These are phyloP conservation scores for Steinernema scapterisci DNA, from an alignment of 2,888 invertebrate genomes.

Conservation along the genomic window DNA sequence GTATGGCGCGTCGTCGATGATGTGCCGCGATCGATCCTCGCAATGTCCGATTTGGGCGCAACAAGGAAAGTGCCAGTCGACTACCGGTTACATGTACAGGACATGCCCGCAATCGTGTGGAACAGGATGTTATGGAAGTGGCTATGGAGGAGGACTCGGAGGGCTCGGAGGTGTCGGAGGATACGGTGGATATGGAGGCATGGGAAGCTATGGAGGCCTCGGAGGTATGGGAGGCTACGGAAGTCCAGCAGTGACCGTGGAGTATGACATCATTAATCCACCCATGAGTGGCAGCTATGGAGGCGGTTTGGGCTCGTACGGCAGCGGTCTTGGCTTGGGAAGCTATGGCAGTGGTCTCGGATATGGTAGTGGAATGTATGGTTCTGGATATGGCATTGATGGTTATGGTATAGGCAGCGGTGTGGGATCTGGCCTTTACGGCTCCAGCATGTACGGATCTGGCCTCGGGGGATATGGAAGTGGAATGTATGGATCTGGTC, in stretches of 20 bases:
- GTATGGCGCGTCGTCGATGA: not conserved
- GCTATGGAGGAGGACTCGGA: constrained; percentile 19
- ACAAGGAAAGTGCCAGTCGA: constrained; percentile 18
- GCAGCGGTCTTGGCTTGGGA: not conserved
- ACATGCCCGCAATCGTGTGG: constrained; percentile 24
- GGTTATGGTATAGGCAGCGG: not conserved
- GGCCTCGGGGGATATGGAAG: constrained; percentile 2
- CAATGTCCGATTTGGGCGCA: constrained; percentile 3
- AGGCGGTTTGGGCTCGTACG: not conserved
- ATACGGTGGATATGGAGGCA: not conserved
- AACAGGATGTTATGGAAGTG: constrained; percentile 1
- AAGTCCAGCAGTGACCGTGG: constrained; percentile 23
- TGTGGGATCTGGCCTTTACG: not conserved
- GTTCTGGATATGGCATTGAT: not conserved
- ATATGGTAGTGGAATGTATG: not conserved
- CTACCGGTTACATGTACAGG: not conserved
- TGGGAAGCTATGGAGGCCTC: not conserved
- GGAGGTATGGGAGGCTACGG: constrained; percentile 22
- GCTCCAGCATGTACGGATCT: not conserved
- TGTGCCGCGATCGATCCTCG: constrained; percentile 19
- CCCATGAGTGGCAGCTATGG: not conserved
- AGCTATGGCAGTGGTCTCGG: not conserved
- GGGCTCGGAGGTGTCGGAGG: not conserved
- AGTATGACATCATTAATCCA: constrained; percentile 3
- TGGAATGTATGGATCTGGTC: constrained; percentile 4